Evolutionary conservation across 2,797 vertebrate genomes (phyloP).

Genomic region (Phoebastria nigripes): DNA sequence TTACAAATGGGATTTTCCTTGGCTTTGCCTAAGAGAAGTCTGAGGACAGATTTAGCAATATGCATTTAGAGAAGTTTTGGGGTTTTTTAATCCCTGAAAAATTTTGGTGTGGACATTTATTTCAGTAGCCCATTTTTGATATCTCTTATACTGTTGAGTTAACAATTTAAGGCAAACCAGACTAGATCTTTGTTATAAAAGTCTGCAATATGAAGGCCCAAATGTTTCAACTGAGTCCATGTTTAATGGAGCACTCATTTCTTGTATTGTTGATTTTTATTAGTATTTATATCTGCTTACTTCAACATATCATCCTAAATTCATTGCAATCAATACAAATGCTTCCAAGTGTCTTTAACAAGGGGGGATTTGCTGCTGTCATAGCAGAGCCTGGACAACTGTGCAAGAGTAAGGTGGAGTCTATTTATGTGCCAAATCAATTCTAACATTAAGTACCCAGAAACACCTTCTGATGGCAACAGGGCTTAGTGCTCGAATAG

Average conservation of each 20-base stretch:
- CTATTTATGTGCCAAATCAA: background rate
- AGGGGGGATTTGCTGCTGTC: background rate
- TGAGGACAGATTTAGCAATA: background rate
- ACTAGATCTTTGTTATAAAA: background rate
- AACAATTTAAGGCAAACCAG: background rate
- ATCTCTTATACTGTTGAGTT: background rate
- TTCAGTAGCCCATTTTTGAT: background rate
- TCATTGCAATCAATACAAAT: background rate
- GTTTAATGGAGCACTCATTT: background rate
- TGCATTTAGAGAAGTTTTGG: background rate
- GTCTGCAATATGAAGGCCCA: background rate
- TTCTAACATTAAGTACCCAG: background rate
- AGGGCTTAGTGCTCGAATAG: background rate
- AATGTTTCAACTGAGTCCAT: background rate
- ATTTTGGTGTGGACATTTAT: background rate
- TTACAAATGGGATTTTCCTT: background rate
- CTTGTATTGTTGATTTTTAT: background rate
- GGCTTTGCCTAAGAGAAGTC: background rate
- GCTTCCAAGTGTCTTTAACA: background rate
- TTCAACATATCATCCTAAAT: background rate
- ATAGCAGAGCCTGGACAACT: background rate
- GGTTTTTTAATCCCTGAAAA: background rate
- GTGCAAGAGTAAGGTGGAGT: background rate
- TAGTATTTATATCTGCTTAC: background rate
- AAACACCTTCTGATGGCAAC: background rate